Conservation (phyloP, 2,888 invertebrate species). For the Creontiades dilutus region DNA sequence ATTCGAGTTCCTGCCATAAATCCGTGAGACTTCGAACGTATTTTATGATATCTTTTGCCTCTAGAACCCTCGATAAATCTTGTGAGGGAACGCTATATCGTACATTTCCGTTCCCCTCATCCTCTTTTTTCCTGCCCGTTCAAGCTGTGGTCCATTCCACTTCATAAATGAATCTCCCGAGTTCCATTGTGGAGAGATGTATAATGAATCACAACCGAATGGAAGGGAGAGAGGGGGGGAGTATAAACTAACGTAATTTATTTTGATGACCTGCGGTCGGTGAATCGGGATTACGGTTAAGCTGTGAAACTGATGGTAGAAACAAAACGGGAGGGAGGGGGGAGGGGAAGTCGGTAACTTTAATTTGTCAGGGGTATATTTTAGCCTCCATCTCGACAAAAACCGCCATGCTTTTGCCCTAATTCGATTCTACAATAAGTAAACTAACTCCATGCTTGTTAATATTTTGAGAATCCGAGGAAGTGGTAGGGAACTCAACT, state of each 20-base stretch:
- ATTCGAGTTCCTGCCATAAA: slow-evolving; percentile 26
- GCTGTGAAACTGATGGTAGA: not conserved
- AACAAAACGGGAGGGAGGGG: no score
- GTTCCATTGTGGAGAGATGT: slow-evolving; percentile 37
- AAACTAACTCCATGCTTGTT: no score
- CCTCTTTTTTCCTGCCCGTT: slow-evolving; percentile 23
- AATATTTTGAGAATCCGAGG: no score
- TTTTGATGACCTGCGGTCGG: slow-evolving; percentile 8
- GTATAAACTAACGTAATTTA: slow-evolving; percentile 2
- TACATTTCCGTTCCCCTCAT: slow-evolving; percentile 6
- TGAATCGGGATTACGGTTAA: not conserved
- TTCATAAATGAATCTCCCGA: slow-evolving; percentile 41
- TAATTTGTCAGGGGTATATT: no score
- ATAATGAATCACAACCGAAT: slow-evolving; percentile 3
- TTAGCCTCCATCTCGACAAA: no score
- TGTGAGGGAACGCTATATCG: slow-evolving; percentile 20
- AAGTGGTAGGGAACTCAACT: no score
- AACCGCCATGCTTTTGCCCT: no score
- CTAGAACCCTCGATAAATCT: not conserved
- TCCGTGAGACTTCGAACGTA: not conserved
- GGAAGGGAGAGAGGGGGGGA: not conserved
- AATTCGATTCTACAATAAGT: no score
- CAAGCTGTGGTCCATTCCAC: slow-evolving; percentile 48
- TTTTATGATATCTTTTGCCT: slow-evolving; percentile 36
- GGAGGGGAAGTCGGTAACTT: not conserved